Percentiles rank a stretch among this genome's conserved stretches.
These are phyloP conservation scores for Chrysochloris asiatica DNA, from an alignment of 2,113 vertebrate species.

Conservation along the genomic window DNA sequence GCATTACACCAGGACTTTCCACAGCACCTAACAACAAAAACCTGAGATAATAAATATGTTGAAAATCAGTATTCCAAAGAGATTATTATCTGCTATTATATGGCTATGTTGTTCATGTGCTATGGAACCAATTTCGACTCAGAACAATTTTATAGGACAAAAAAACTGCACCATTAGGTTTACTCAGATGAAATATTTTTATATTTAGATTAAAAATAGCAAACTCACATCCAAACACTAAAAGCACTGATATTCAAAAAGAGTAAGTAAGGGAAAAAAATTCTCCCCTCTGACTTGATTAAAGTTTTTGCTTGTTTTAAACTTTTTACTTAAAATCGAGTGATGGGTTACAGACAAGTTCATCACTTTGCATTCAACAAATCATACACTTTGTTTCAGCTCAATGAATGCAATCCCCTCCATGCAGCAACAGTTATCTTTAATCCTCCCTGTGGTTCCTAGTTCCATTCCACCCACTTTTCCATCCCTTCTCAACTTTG, in stretches of 20 bases:
- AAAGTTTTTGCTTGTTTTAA: too few species aligned
- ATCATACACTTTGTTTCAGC: too few species aligned
- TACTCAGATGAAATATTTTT: not conserved
- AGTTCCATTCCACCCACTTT: too few species aligned
- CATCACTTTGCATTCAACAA: too few species aligned
- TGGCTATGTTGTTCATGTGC: not conserved
- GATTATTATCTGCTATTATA: slow-evolving; percentile 22
- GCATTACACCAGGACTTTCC: too few species aligned
- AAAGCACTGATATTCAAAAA: slow-evolving; percentile 16
- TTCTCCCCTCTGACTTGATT: not conserved
- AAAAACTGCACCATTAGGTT: not conserved
- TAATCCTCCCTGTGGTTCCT: too few species aligned
- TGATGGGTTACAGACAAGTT: too few species aligned
- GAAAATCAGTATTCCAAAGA: not conserved
- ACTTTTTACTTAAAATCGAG: too few species aligned
- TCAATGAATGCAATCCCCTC: too few species aligned
- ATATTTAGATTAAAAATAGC: not conserved
- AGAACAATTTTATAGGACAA: not conserved
- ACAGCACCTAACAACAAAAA: not conserved
- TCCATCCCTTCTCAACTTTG: too few species aligned
- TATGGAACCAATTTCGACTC: not conserved
- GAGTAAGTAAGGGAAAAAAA: not conserved
- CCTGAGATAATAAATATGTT: not conserved
- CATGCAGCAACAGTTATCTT: too few species aligned
- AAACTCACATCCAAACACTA: slow-evolving; percentile 34